Base-by-base conservation (phyloP, 2,113 vertebrate genomes). In the Anser cygnoides region DNA sequence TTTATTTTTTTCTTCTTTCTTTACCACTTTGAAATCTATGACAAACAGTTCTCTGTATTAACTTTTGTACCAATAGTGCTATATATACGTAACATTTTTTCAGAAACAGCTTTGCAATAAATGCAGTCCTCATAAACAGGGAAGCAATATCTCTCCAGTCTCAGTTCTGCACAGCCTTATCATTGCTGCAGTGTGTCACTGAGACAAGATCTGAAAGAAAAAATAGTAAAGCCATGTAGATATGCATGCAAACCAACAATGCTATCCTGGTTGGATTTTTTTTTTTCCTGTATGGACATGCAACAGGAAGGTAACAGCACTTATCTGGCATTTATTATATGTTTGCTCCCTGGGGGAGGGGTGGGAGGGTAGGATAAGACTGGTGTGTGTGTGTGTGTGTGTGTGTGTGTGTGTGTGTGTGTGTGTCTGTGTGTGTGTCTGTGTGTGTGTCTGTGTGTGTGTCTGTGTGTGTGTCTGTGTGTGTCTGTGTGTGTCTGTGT, bases 1-100 rank as follows among this genome's bases (percentile, higher is more conserved):
- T 23, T 11, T 8, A 11, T 4, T 7, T 1, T 11, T 22, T 41
- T 33, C 31, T 58, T 58, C 29, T 77, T 78, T 96, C 68, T 49
- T 29, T 94, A 87, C 49, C 58, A 88, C 66, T 95, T 79, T 77
- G 76, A 93, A 84, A 89, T 67, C 77, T 87, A 41, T 84, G 84
- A 76, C 68, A 70, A 89, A 92, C 8, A 73, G 44, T 88, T 87
- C 71, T 87, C 79, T 81, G 78, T 62, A 49, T 54, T 80, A 89
- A 74, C 52, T 89, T 41, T 76, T n/a, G 46, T 65, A 65, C 29
- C 77, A 50, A 23, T 43, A 65, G 63, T 12, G 76, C 74, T 79
- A 18, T 6, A 49, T 16, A n/a, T 5, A 63, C 12, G 2, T 6
- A 76, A 13, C 2, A 11, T 21, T 81, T 77, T 61, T 85, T 16